Evolutionary conservation across 2,888 invertebrate species (phyloP).

Genomic region (Theodoxus fluviatilis): DNA sequence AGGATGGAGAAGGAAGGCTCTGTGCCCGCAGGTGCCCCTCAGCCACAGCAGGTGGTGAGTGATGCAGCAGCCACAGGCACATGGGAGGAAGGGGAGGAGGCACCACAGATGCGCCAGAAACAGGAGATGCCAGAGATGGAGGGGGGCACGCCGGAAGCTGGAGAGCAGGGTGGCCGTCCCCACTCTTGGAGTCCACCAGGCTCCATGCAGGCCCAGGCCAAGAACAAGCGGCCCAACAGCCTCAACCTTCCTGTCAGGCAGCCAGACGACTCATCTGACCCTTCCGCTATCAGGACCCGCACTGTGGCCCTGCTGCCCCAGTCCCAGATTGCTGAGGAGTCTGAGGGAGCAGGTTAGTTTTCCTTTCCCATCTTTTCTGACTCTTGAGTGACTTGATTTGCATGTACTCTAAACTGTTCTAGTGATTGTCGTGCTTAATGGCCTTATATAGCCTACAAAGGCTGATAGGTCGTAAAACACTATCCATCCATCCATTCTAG

Average conservation of each 20-base stretch:
- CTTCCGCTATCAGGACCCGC: conserved; percentile 8
- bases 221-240: conserved; percentile 61
- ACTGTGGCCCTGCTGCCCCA: conserved; percentile 21
- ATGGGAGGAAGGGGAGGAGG: conserved; percentile 24
- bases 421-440: no score
- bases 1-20: no score
- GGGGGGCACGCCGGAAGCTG: conserved; percentile 25
- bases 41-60: background rate
- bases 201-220: no score
- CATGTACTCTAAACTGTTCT: no score
- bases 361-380: no score
- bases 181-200: conserved; percentile 46
- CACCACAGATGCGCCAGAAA: conserved; percentile 32
- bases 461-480: no score
- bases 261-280: conserved; percentile 33
- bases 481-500: no score
- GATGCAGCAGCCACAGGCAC: conserved; percentile 7
- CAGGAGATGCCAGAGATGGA: conserved; percentile 22
- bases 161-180: conserved; percentile 32
- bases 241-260: conserved; percentile 59
- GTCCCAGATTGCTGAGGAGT: conserved; percentile 20
- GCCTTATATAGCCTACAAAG: no score
- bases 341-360: no score
- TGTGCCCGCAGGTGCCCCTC: background rate
- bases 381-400: no score